Evolutionary conservation across 23 tunicate genomes (phyloP), one percentile per base, ranked within the genome.

Genomic region (Aplidium turbinatum): DNA sequence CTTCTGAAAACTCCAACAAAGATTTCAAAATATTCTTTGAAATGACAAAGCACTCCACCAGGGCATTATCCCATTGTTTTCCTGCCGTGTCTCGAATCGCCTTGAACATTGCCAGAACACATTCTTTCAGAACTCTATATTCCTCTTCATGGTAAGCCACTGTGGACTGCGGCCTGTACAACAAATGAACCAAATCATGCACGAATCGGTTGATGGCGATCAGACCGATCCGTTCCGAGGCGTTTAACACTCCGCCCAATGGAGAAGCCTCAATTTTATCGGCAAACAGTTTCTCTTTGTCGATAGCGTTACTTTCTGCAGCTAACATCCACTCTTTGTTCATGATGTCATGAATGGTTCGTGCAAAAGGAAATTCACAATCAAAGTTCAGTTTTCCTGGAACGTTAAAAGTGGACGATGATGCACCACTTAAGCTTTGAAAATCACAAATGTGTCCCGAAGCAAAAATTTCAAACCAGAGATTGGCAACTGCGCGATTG

Each of bases 11-110:
- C 31, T 31, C 47, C 19, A 32, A 42, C 27, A 87, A 33, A 47
- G 40, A 24, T 46, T 27, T 35, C n/a, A 51, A 51, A 2, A 53
- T 39, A 20, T 68, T 69, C 58, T 47, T 70, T 19, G 55, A 63
- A 13, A 66, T 36, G 28, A 80, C 25, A 36, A 87, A 87, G 1
- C 67, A 47, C 25, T 82, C 56, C 24, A 84, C 63, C 54, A 79
- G 30, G 33, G 85, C 77, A 74, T 79, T 77, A 0, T 77, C 72
- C 54, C 34, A 47, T 2, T 56, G 28, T 1, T 38, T 30, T 11
- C 16, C 13, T 11, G 50, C 50, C 16, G 50, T 42, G 11, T 16
- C 16, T 42, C 16, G 11, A 18, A 26, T 25, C 29, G 20, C 62
- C 45, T 31, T 30, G 29, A 72, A 72, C 42, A 72, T 11, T 47